Percentiles rank a stretch among this genome's conserved stretches.
Evolutionary conservation across 2,888 invertebrate genomes (phyloP).

Genomic region (Aleiodes testaceus): DNA sequence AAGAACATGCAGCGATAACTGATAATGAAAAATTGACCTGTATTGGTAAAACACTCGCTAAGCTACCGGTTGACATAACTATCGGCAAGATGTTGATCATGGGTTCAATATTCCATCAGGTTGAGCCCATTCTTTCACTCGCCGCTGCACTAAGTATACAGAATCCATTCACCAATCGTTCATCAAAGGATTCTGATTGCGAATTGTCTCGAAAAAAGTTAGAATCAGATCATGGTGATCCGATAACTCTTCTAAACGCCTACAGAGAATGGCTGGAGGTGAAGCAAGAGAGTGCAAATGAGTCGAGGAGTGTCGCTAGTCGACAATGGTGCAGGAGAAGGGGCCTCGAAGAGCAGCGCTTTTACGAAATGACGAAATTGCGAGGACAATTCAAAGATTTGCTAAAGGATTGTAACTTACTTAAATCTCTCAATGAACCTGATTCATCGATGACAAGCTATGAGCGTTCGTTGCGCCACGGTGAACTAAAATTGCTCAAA

Average conservation of each 20-base stretch:
- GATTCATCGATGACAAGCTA: slow-evolving; percentile 77
- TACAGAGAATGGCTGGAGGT: slow-evolving; percentile 92
- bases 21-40: slow-evolving; percentile 88
- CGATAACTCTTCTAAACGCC: slow-evolving; percentile 89
- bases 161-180: slow-evolving; percentile 92
- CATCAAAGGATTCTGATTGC: slow-evolving; percentile 88
- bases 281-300: slow-evolving; percentile 76
- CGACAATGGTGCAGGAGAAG: slow-evolving; percentile 91
- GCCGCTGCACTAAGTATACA: slow-evolving; percentile 95
- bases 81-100: slow-evolving; percentile 97
- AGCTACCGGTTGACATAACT: slow-evolving; percentile 94
- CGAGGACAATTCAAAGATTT: slow-evolving; percentile 90
- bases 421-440: slow-evolving; percentile 74
- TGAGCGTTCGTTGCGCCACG: slow-evolving; percentile 88
- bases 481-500: slow-evolving; percentile 90
- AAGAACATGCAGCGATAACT: slow-evolving; percentile 89
- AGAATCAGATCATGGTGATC: slow-evolving; percentile 97
- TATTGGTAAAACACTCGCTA: slow-evolving; percentile 89
- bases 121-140: slow-evolving; percentile 90
- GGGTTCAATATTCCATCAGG: slow-evolving; percentile 91
- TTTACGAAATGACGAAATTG: slow-evolving; percentile 97
- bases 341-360: slow-evolving; percentile 96
- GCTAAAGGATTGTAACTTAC: slow-evolving; percentile 81
- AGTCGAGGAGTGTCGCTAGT: slow-evolving; percentile 61
- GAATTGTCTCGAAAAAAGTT: slow-evolving; percentile 85